Conservation (phyloP, 1,140 invertebrate genomes). For the Oncopeltus fasciatus region DNA sequence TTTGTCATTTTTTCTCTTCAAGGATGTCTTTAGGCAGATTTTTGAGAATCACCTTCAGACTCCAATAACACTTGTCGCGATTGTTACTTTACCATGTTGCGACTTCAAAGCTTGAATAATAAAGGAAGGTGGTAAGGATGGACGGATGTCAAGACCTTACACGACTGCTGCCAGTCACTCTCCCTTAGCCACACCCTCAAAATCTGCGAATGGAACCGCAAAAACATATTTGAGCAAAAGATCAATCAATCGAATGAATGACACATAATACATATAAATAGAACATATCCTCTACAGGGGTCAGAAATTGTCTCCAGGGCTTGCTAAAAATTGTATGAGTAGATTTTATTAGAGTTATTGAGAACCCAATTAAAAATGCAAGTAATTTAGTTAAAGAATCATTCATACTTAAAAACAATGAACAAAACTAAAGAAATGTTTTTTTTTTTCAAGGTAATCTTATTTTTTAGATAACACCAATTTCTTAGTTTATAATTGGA, state of each 20-base stretch:
- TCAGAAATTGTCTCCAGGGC: neutral
- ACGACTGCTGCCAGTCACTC: slow-evolving; percentile 12
- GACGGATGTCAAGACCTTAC: neutral
- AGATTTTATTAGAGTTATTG: too few species aligned
- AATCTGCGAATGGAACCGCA: slow-evolving; percentile 27
- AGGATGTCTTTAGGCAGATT: too few species aligned
- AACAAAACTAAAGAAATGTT: too few species aligned
- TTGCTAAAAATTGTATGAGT: neutral
- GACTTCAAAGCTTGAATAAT: neutral
- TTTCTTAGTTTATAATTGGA: too few species aligned
- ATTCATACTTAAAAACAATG: too few species aligned
- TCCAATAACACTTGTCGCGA: too few species aligned
- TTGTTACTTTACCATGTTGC: slow-evolving; percentile 2
- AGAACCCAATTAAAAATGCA: too few species aligned
- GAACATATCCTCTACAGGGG: slow-evolving; percentile 1
- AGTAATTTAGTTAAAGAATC: too few species aligned
- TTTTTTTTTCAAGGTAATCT: too few species aligned
- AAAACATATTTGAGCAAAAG: slow-evolving; percentile 25
- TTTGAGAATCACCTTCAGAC: too few species aligned
- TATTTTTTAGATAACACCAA: too few species aligned
- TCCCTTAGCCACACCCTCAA: slow-evolving; percentile 11
- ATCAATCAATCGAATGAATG: slow-evolving; percentile 1
- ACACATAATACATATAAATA: neutral
- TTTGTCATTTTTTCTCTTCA: too few species aligned
- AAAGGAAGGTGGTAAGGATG: slow-evolving; percentile 10